Base-by-base conservation (phyloP, 2,113 vertebrate genomes). In the Stegostoma tigrinum region DNA sequence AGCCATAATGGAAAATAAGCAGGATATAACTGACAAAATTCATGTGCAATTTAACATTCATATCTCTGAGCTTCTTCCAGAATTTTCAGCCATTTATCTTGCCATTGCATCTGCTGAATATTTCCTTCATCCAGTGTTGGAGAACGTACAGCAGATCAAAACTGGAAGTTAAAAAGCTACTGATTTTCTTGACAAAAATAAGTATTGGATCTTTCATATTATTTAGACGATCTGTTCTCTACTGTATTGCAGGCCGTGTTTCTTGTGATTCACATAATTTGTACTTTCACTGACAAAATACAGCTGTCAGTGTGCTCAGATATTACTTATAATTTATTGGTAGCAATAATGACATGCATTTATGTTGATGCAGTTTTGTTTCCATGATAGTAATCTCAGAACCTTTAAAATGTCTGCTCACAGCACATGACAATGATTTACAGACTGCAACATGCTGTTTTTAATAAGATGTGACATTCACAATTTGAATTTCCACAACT, bases 401-500 rank as follows among this genome's bases (percentile, higher is more conserved):
- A 19, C 64, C 61, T 93, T 93, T 93, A 66, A 93, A 67, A 66
- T 67, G 61, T 93, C n/a, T 66, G 5, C 17, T 67, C 21, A 19
- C 34, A 66, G 89, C 3, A 38, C n/a, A n/a, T 42, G 19, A 38
- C 61, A 93, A n/a, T 66, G 17, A 21, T 64, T 66, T n/a, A 34
- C 89, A 93, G 34, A 67, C 61, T 10, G 34, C 61, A 64, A 66
- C 89, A 93, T 93, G n/a, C 64, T 67, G 34, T 64, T 64, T 93
- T 93, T 91, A 90, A 90, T 90, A 38, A 21, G 61, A 91, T 91
- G 19, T 38, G 89, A 91, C 89, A 66, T 91, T 66, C 30, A 17
- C n/a, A 66, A n/a, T 93, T 93, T 0, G 19, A 93, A 34, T 93
- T 93, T 93, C 89, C 89, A 93, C 61, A 66, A 93, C n/a, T 93